These are phyloP conservation scores for Micropoecilia bifurca DNA, from an alignment of 2,797 vertebrate genomes.

Conservation along the genomic window DNA sequence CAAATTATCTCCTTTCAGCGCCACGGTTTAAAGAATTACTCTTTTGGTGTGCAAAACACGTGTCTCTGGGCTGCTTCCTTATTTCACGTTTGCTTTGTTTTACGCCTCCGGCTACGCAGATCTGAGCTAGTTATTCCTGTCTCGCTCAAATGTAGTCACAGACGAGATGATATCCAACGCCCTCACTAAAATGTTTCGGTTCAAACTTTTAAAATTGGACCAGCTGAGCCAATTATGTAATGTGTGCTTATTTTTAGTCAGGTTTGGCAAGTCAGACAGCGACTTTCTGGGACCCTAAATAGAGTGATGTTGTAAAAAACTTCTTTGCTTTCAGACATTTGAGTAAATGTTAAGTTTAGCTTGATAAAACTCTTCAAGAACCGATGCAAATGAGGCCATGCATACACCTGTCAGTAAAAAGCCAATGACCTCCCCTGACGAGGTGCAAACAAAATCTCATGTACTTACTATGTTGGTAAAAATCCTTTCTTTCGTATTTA, in stretches of 20 bases:
- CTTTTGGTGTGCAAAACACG: slow-evolving; percentile 61
- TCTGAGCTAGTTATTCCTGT: slow-evolving; percentile 41
- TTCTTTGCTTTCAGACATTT: neutral
- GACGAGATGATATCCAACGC: slow-evolving; percentile 17
- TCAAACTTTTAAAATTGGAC: slow-evolving; percentile 18
- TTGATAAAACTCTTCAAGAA: neutral
- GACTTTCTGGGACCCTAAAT: neutral
- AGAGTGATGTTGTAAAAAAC: neutral
- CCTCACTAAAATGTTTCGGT: slow-evolving; percentile 13
- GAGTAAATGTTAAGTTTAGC: neutral
- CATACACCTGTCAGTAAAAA: neutral
- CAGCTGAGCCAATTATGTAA: slow-evolving; percentile 45
- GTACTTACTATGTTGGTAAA: neutral
- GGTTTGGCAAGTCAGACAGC: slow-evolving; percentile 24
- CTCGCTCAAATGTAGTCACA: slow-evolving; percentile 11
- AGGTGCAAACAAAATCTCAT: neutral
- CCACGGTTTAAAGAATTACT: slow-evolving; percentile 57
- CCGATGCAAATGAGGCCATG: neutral
- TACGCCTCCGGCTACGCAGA: slow-evolving; percentile 36
- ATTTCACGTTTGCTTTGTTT: slow-evolving; percentile 63
- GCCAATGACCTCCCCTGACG: neutral
- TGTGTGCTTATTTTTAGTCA: slow-evolving; percentile 31
- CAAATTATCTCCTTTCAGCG: slow-evolving; percentile 76
- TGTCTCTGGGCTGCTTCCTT: slow-evolving; percentile 51
- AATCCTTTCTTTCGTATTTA: neutral